Evolutionary conservation across 2,113 vertebrate species (phyloP).

Genomic region (Sinocyclocheilus maitianheensis): DNA sequence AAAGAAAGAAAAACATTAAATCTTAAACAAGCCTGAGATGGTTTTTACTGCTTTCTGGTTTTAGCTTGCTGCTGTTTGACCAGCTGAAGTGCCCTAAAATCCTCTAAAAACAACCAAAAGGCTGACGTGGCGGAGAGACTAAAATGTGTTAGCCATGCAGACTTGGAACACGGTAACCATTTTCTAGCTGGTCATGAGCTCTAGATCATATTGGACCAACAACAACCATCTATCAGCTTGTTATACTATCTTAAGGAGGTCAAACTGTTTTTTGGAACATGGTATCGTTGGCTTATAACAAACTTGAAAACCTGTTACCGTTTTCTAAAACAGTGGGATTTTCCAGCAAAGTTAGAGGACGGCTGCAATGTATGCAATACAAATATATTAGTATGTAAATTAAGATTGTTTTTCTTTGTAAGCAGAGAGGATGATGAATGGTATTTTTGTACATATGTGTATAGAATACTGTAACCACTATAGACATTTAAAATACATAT

Average conservation of each 20-base stretch:
- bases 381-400: background rate
- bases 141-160: too few relatives aligned
- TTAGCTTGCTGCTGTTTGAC: background rate
- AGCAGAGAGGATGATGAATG: background rate
- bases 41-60: background rate
- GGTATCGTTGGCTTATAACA: background rate
- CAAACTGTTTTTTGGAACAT: background rate
- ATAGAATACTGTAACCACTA: background rate
- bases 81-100: background rate
- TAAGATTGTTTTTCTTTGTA: background rate
- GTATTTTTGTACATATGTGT: background rate
- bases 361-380: background rate
- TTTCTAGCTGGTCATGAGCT: background rate
- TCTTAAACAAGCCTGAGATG: background rate
- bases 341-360: background rate
- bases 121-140: background rate
- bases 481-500: background rate
- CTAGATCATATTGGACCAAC: background rate
- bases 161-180: background rate
- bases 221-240: background rate
- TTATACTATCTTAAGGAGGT: background rate
- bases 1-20: too few relatives aligned
- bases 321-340: background rate
- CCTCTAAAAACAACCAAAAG: background rate
- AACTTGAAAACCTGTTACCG: background rate